phyloP scores from a whole-genome alignment of 2,888 invertebrate species.

The Galerucella calmariensis region DNA sequence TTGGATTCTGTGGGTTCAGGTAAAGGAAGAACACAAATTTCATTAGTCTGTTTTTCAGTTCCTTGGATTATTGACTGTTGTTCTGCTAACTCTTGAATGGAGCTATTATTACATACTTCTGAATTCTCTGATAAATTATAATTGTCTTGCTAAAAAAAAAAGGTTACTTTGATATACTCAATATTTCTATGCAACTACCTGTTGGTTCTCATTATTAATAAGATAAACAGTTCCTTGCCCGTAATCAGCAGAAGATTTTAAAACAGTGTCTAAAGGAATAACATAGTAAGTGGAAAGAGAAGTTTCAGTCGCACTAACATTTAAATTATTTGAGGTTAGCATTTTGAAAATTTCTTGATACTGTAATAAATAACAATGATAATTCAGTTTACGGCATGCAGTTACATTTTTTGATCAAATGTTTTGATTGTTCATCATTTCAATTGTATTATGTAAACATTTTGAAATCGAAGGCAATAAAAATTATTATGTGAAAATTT shows the following conservation, averaged over 20 bases:
- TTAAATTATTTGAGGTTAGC: conserved; percentile 26
- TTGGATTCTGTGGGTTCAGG: conserved; percentile 1
- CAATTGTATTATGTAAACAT: not conserved
- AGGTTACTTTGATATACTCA: not conserved
- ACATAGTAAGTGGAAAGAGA: conserved; percentile 27
- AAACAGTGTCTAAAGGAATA: conserved; percentile 31
- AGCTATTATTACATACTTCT: conserved; percentile 5
- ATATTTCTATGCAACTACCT: not conserved
- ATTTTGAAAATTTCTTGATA: conserved; percentile 14
- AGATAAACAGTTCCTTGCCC: conserved; percentile 28
- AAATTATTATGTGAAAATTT: no score
- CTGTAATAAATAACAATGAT: not conserved
- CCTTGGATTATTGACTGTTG: not conserved
- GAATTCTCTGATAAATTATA: not conserved
- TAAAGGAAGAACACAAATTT: not conserved
- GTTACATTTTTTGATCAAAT: not conserved
- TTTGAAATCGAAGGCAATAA: not conserved
- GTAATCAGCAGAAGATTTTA: conserved; percentile 22
- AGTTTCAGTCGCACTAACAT: conserved; percentile 21
- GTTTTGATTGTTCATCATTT: no score
- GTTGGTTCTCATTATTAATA: conserved; percentile 18
- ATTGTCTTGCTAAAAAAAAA: conserved; percentile 5
- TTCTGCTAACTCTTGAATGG: not conserved
- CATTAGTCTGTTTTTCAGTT: not conserved
- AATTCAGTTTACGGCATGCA: not conserved